These are phyloP conservation scores for Emydoidea blandingii DNA, from an alignment of 2,797 vertebrate genomes.

Conservation along the genomic window DNA sequence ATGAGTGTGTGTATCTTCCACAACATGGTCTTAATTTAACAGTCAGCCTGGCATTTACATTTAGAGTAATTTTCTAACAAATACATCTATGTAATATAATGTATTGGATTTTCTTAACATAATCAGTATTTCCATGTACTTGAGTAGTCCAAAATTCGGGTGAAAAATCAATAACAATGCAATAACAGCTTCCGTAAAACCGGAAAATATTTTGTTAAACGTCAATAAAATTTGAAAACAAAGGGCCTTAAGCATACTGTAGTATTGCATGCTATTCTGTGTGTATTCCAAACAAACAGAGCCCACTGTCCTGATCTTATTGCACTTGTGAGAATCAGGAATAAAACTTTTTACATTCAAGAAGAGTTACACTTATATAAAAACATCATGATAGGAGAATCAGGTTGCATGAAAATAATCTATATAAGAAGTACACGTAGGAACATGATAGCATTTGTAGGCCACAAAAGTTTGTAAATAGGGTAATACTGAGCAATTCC, in stretches of 20 bases:
- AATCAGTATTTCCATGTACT: background rate
- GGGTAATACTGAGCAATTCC: background rate
- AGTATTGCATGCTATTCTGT: background rate
- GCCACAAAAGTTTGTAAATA: background rate
- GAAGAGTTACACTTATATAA: background rate
- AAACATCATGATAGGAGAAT: background rate
- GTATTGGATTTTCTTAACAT: background rate
- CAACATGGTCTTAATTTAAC: background rate
- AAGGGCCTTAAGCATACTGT: background rate
- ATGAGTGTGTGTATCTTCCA: background rate
- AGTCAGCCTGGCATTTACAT: too few species aligned
- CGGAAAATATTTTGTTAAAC: background rate
- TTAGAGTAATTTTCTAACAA: background rate
- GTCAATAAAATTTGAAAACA: background rate
- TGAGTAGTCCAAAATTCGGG: background rate
- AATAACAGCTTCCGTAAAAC: background rate
- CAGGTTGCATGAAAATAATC: background rate
- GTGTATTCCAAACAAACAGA: background rate
- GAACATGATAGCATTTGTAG: rapidly evolving
- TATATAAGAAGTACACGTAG: rapidly evolving
- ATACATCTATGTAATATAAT: background rate
- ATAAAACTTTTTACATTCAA: background rate
- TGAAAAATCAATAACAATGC: background rate
- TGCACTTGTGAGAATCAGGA: background rate
- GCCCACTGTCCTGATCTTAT: background rate